phyloP scores from a whole-genome alignment of 1,140 invertebrate genomes.

The Penaeus chinensis region DNA sequence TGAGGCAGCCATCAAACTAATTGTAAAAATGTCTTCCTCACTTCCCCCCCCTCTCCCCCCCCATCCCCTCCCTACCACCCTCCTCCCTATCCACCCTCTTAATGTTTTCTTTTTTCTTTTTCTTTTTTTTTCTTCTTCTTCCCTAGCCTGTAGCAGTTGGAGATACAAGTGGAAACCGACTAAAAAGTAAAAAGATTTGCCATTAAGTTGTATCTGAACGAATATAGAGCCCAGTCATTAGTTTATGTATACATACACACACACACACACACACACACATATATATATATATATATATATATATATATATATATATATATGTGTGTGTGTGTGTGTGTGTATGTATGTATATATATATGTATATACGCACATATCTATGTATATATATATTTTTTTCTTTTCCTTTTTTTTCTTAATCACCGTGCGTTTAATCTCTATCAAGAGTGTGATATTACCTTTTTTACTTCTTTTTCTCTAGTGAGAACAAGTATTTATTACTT shows the following conservation, averaged over 20 bases:
- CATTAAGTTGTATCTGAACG: no score
- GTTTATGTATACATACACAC: conserved; percentile 11
- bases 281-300: conserved; percentile 34
- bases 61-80: neutral
- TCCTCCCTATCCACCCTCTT: no score
- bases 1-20: neutral
- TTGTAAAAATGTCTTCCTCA: no score
- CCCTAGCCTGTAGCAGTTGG: neutral
- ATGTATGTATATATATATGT: conserved; percentile 23
- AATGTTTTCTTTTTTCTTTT: neutral
- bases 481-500: neutral
- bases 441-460: neutral
- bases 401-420: neutral
- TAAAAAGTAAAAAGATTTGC: no score
- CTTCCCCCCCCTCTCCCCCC: neutral
- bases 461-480: neutral
- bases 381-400: neutral
- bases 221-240: neutral
- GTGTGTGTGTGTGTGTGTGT: conserved; percentile 23
- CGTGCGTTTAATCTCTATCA: neutral
- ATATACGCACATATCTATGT: conserved; percentile 31
- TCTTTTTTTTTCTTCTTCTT: neutral
- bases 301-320: conserved; percentile 37
- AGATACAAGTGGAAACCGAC: neutral
- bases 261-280: conserved; percentile 8